Percentiles rank a stretch among this genome's conserved stretches.
phyloP scores from a whole-genome alignment of 1,140 invertebrate genomes.

The Glossosoma conforme region DNA sequence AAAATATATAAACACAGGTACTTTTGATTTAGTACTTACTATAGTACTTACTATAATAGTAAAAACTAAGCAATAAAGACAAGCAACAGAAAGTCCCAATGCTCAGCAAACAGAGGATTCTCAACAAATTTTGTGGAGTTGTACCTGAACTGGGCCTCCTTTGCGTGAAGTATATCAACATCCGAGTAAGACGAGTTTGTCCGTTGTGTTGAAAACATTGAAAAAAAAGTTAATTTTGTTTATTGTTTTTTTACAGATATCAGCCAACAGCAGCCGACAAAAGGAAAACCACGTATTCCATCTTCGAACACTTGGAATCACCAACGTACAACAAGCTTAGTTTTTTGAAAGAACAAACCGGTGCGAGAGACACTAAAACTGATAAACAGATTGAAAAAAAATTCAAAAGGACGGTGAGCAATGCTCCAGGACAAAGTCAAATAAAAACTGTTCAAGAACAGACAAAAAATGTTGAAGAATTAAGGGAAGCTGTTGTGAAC shows the following conservation, averaged over 20 bases:
- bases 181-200: too few species aligned
- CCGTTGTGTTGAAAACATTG: too few species aligned
- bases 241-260: slow-evolving; percentile 16
- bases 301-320: slow-evolving; percentile 68
- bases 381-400: slow-evolving; percentile 12
- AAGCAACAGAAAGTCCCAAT: too few species aligned
- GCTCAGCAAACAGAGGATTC: too few species aligned
- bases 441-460: slow-evolving; percentile 1
- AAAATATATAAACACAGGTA: too few species aligned
- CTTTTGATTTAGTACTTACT: too few species aligned
- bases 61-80: too few species aligned
- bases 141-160: too few species aligned
- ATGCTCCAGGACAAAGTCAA: background rate
- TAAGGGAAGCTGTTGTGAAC: slow-evolving; percentile 2
- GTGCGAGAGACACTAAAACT: slow-evolving; percentile 33
- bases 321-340: slow-evolving; percentile 52
- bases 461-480: background rate
- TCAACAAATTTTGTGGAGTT: too few species aligned
- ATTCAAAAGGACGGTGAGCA: background rate
- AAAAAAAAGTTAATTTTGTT: too few species aligned
- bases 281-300: slow-evolving; percentile 62
- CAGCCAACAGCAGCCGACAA: slow-evolving; percentile 43
- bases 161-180: too few species aligned
- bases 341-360: slow-evolving; percentile 48
- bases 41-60: too few species aligned